Evolutionary conservation across 2,888 invertebrate species (phyloP), one percentile per base, ranked within the genome.

Genomic region (Tromatobia lineatoria): DNA sequence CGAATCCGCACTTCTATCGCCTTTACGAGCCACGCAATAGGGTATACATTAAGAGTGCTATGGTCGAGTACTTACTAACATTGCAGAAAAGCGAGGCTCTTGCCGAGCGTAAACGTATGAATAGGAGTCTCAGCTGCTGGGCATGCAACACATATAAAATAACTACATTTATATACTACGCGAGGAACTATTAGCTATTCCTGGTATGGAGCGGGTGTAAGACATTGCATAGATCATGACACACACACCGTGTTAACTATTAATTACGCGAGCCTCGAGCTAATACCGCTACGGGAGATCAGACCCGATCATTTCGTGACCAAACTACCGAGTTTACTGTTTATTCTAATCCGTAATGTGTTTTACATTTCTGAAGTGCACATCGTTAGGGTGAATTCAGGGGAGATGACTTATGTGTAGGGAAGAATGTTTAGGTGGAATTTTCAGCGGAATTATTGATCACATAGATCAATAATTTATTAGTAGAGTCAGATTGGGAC

Each of bases 1-100:
- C 66, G 66, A 71, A 81, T 71, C 66, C 64, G 57, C 45, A 64
- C 64, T 76, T 76, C 38, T 70, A 66, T 71, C 66, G 76, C 59
- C 47, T 61, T 70, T 25, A 15, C 74, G 10, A 38, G 10, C 38
- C 38, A 38, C 8, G 38, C 38, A 38, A 38, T 38, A 38, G 38
- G 10, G 38, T 38, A 38, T 38, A 38, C 38, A 38, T 38, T 38
- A 38, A 38, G 38, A 38, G 38, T 10, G 38, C 38, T 38, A 38
- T 10, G 38, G 38, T 38, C 1, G 42, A 81, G 69, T 23, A 69
- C 6, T 47, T 29, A 47, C 47, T 47, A 47, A 15, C 42, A 45
- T 13, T 2, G 34, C 20, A n/a, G 71, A 57, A 59, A 47, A 34
- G 29, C 61, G 15, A 29, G 18, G 52, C 52, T 79, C 45, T 38